A percentile compares a stretch with the other conserved stretches of the same genome.
phyloP scores from a whole-genome alignment of 2,113 vertebrate species.

The Ageneiosus marmoratus region DNA sequence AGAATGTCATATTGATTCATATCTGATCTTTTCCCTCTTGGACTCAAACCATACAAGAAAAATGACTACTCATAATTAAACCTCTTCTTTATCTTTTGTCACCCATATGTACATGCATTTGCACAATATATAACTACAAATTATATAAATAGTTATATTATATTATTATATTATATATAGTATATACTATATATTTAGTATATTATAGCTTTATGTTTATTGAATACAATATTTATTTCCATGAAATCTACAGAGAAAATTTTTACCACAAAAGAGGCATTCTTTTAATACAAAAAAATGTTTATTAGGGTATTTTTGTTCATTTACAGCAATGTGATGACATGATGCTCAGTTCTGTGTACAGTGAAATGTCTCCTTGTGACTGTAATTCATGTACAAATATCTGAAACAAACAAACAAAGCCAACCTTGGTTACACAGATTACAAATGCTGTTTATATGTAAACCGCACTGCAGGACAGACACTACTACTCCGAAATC shows the following conservation, averaged over 20 bases:
- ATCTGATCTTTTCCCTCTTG: not conserved
- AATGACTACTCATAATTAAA: not conserved
- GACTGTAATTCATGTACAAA: not conserved
- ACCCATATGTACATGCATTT: too few species aligned
- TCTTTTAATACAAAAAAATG: constrained; percentile 24
- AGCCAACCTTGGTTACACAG: not conserved
- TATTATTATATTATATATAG: not conserved
- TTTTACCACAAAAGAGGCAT: not conserved
- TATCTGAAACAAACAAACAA: not conserved
- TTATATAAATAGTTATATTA: too few species aligned
- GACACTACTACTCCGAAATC: constrained; percentile 4
- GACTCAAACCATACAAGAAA: not conserved
- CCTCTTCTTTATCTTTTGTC: not conserved
- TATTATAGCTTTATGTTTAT: not conserved
- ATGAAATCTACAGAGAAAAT: not conserved
- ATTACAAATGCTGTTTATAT: constrained; percentile 3
- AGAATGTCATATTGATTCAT: not conserved
- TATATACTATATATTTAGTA: too few species aligned
- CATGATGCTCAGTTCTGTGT: not conserved
- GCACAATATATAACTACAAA: too few species aligned
- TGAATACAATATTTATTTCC: not conserved
- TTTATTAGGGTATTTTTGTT: constrained; percentile 28
- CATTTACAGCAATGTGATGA: constrained; percentile 21
- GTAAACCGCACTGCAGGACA: constrained; percentile 9
- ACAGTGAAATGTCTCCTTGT: constrained; percentile 21